Conservation (phyloP, 2,888 invertebrate genomes). For the Tachina lurida region DNA sequence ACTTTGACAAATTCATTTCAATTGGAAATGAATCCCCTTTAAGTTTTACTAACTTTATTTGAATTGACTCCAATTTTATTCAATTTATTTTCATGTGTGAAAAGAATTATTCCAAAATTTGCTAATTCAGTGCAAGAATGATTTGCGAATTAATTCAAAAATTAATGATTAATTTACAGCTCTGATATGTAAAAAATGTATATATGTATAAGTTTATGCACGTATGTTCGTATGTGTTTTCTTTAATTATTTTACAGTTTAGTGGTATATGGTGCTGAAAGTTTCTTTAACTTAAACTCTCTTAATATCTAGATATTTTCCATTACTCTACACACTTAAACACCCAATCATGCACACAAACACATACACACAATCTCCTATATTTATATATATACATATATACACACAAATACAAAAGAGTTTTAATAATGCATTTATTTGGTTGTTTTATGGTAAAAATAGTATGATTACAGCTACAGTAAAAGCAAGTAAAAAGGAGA, state of each 20-base stretch:
- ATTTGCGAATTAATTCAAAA: too few relatives aligned
- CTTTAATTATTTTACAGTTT: slow-evolving; percentile 41
- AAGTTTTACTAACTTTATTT: too few relatives aligned
- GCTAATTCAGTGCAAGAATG: too few relatives aligned
- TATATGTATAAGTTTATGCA: too few relatives aligned
- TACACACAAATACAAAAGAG: background rate
- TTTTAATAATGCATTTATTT: slow-evolving; percentile 44
- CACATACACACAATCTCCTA: background rate
- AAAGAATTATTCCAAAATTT: too few relatives aligned
- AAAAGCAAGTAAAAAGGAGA: background rate
- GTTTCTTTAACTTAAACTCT: slow-evolving; percentile 29
- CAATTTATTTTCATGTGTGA: background rate
- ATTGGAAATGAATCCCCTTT: too few relatives aligned
- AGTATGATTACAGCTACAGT: background rate
- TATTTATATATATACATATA: background rate
- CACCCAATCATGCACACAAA: slow-evolving; percentile 4
- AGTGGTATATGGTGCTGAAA: slow-evolving; percentile 57
- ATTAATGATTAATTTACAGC: too few relatives aligned
- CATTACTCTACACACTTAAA: background rate
- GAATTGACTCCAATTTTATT: too few relatives aligned
- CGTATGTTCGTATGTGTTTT: background rate
- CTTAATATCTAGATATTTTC: slow-evolving; percentile 21
- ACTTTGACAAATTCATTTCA: too few relatives aligned
- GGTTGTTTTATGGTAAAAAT: background rate
- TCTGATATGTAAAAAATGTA: too few relatives aligned